Conservation (phyloP, 2,888 invertebrate species). For the Balanococcus diminutus region DNA sequence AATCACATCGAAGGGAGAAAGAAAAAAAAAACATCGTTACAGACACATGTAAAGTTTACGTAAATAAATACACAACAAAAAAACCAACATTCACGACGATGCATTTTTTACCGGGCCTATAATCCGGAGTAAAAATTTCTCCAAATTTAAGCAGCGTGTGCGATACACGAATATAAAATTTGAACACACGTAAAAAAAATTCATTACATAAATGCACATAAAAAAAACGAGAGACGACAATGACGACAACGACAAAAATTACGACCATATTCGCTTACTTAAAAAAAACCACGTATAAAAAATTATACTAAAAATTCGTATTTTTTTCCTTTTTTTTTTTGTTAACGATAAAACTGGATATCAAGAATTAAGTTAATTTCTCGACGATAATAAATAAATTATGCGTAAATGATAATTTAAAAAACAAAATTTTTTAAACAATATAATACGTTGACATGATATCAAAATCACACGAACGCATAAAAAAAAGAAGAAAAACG, state of each 20-base stretch:
- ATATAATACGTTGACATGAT: constrained; percentile 36
- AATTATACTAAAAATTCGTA: constrained; percentile 19
- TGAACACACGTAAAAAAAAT: constrained; percentile 15
- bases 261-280: neutral
- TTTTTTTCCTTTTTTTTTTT: neutral
- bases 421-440: neutral
- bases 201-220: constrained; percentile 13
- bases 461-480: constrained; percentile 26
- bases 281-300: constrained; percentile 6
- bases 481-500: neutral
- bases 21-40: neutral
- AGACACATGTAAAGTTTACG: neutral
- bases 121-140: neutral
- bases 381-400: constrained; percentile 31
- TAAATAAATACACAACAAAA: neutral
- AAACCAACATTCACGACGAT: neutral
- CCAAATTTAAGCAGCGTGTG: neutral
- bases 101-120: neutral
- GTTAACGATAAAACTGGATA: constrained; percentile 9
- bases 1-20: constrained; percentile 29
- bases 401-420: neutral
- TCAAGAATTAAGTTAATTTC: neutral
- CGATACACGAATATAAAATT: neutral
- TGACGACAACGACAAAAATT: neutral
- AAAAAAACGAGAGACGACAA: neutral